These are phyloP conservation scores for Alexandromys fortis DNA, from an alignment of 2,113 vertebrate species.

Conservation along the genomic window DNA sequence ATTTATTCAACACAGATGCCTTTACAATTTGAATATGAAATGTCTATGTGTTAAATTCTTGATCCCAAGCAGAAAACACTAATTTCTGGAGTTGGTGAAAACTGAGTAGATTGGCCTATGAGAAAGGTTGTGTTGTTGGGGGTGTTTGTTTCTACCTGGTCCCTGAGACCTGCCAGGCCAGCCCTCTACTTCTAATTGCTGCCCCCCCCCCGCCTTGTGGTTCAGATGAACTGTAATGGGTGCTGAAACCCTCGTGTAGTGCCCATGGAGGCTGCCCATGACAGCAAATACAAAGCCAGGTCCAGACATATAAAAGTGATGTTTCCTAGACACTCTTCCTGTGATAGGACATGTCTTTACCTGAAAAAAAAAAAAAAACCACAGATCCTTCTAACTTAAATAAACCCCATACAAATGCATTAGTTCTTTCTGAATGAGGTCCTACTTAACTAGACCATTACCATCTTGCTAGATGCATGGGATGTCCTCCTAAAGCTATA, in stretches of 20 bases:
- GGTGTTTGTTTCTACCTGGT: too few relatives aligned
- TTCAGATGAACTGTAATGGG: conserved; percentile 56
- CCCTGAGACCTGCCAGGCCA: neutral
- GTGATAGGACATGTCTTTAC: conserved; percentile 62
- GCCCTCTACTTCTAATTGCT: neutral
- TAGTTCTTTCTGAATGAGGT: conserved; percentile 21
- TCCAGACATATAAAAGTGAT: conserved; percentile 60
- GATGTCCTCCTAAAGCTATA: neutral
- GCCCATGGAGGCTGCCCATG: neutral
- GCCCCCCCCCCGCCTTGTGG: neutral
- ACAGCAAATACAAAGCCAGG: conserved; percentile 46
- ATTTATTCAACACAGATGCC: neutral
- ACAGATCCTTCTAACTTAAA: conserved; percentile 62
- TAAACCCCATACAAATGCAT: conserved; percentile 19
- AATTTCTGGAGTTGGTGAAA: neutral
- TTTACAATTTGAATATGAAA: neutral
- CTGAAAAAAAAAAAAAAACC: conserved; percentile 42
- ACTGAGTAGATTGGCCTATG: neutral
- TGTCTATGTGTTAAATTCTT: neutral
- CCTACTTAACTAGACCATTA: neutral
- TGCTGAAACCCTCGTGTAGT: conserved; percentile 28
- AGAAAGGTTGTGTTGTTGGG: neutral
- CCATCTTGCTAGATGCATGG: neutral
- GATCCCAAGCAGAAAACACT: neutral
- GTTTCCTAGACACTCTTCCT: conserved; percentile 67